A percentile compares a stretch with the other conserved stretches of the same genome.
phyloP scores from a whole-genome alignment of 2,888 invertebrate species.

The Dione vanillae region DNA sequence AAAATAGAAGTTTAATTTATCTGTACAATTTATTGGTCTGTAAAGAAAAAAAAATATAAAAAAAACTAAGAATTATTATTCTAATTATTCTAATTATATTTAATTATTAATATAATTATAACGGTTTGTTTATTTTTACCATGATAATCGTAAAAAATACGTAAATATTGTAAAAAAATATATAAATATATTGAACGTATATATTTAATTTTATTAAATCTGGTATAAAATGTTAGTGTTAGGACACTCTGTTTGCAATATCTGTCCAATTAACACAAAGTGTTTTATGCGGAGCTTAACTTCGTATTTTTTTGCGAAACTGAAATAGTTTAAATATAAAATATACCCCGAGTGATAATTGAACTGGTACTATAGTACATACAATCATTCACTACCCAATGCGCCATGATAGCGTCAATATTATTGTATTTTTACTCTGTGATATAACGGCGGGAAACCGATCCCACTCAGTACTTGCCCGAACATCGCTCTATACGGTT shows the following conservation, averaged over 20 bases:
- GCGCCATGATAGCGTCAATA: slow-evolving; percentile 16
- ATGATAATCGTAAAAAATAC: too few species aligned
- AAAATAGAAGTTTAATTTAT: slow-evolving; percentile 20
- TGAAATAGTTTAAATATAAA: background rate
- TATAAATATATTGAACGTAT: too few species aligned
- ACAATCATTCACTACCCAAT: background rate
- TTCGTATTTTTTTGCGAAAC: too few species aligned
- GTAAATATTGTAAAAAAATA: too few species aligned
- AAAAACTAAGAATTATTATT: too few species aligned
- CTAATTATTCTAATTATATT: too few species aligned
- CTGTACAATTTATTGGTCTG: background rate
- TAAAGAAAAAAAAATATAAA: too few species aligned
- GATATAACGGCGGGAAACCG: slow-evolving; percentile 68
- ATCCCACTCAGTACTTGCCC: slow-evolving; percentile 65
- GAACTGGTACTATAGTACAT: background rate
- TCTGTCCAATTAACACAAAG: background rate
- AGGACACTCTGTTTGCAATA: background rate
- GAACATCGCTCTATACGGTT: slow-evolving; percentile 62
- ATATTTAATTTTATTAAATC: too few species aligned
- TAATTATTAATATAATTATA: too few species aligned
- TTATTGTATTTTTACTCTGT: slow-evolving; percentile 56
- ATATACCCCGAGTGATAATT: background rate
- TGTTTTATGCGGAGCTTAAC: too few species aligned
- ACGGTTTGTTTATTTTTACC: too few species aligned
- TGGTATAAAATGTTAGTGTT: too few species aligned